Conservation (phyloP, 2,797 vertebrate species). For the Furcifer pardalis region DNA sequence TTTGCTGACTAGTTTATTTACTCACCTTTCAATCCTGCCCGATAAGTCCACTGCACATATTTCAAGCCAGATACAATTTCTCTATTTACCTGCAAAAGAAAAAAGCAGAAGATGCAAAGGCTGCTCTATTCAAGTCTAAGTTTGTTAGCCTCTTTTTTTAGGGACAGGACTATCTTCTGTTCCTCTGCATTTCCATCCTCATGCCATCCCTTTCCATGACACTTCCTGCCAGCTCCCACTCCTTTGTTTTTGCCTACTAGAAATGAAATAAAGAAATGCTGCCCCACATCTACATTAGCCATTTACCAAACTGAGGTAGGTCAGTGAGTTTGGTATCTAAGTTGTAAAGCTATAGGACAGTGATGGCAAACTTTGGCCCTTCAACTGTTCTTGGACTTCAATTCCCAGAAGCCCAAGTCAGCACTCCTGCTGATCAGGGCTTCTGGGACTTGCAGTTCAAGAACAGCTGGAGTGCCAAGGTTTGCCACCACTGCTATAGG, state of each 20-base stretch:
- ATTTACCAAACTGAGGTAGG: too few species aligned
- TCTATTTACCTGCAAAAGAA: slow-evolving; percentile 77
- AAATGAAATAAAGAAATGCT: background rate
- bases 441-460: too few species aligned
- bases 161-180: background rate
- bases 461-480: too few species aligned
- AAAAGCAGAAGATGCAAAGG: slow-evolving; percentile 19
- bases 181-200: background rate
- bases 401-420: too few species aligned
- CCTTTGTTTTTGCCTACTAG: background rate
- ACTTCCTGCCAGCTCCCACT: background rate
- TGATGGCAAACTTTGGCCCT: too few species aligned
- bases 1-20: background rate
- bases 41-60: slow-evolving; percentile 80
- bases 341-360: too few species aligned
- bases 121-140: background rate
- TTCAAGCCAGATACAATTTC: slow-evolving; percentile 84
- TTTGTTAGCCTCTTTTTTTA: slow-evolving; percentile 11
- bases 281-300: too few species aligned
- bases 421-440: too few species aligned
- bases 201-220: background rate
- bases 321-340: too few species aligned
- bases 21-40: slow-evolving; percentile 81
- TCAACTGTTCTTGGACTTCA: too few species aligned
- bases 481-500: too few species aligned